A percentile compares a stretch with the other conserved stretches of the same genome.
These are phyloP conservation scores for Pseudomyrmex flavicornis DNA, from an alignment of 1,140 invertebrate genomes.

Conservation along the genomic window DNA sequence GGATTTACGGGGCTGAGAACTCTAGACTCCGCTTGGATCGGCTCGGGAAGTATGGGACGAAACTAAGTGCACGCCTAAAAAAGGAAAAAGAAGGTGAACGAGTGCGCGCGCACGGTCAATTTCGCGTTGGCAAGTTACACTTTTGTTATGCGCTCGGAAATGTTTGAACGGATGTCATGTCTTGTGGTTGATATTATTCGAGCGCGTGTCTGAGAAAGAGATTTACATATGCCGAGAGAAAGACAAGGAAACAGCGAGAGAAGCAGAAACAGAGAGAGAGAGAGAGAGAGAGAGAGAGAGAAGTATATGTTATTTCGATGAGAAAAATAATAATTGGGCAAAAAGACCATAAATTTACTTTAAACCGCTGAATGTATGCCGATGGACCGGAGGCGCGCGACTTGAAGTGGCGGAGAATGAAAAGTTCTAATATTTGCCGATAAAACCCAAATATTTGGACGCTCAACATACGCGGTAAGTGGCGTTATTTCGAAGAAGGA, in stretches of 20 bases:
- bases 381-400: neutral
- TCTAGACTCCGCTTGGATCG: constrained; percentile 75
- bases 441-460: constrained; percentile 60
- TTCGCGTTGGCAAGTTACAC: constrained; percentile 45
- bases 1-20: constrained; percentile 82
- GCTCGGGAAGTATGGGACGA: constrained; percentile 67
- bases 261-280: no score
- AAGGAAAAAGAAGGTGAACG: constrained; percentile 37
- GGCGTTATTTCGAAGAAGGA: constrained; percentile 69
- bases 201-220: neutral
- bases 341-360: constrained; percentile 18
- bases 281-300: no score
- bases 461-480: constrained; percentile 39
- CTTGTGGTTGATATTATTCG: neutral
- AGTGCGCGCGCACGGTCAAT: constrained; percentile 29
- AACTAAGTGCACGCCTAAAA: constrained; percentile 66
- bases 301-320: neutral
- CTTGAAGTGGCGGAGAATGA: constrained; percentile 14
- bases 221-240: neutral
- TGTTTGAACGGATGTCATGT: constrained; percentile 22
- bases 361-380: neutral
- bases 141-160: constrained; percentile 47
- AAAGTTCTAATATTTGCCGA: constrained; percentile 59
- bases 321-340: neutral
- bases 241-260: no score